Evolutionary conservation across 2,113 vertebrate species (phyloP), one percentile per base, ranked within the genome.

Genomic region (Pseudorhombus dupliciocellatus): DNA sequence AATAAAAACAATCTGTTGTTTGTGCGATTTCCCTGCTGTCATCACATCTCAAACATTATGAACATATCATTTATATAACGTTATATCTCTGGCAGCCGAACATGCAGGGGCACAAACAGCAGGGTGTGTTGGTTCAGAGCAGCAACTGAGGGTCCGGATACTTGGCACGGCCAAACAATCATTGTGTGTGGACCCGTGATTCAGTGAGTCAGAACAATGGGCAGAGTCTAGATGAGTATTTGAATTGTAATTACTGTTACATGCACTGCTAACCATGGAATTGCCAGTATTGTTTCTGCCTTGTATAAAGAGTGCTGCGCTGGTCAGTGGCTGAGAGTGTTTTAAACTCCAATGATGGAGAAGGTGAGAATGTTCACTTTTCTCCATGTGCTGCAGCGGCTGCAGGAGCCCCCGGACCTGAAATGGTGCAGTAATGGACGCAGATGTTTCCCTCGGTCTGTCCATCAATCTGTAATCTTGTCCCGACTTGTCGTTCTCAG

Each of bases 181-280:
- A 60, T 84, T 84, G 81, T 88, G 63, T 72, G 66, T n/a, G 3
- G 44, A n/a, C 7, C 5, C 1, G 46, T 7, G 14, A 50, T n/a
- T 50, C 46, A 50, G 46, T 50, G 46, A n/a, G 46, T 50, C 7
- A 50, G 20, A 20, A 50, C 80, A 81, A 88, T 75, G 55, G 70
- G 78, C 51, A 65, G 59, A 75, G 40, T 88, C 83, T 69, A 62
- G 75, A 85, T 34, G 64, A 79, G 71, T 71, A 68, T 83, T 77
- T 76, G 74, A 75, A 83, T 64, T 66, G 77, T 79, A 84, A 84
- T 88, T 75, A 79, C 31, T 50, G 44, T 71, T 83, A 57, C 51
- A 73, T 66, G 46, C 53, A 20, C 68, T 80, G 83, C 80, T 68
- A 83, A 79, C 65, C 68, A 53, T 51, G 86, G 77, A 79, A 70